Percentiles rank a stretch among this genome's conserved stretches.
Evolutionary conservation across 2,888 invertebrate genomes (phyloP).

Genomic region (Pimpla rufipes): DNA sequence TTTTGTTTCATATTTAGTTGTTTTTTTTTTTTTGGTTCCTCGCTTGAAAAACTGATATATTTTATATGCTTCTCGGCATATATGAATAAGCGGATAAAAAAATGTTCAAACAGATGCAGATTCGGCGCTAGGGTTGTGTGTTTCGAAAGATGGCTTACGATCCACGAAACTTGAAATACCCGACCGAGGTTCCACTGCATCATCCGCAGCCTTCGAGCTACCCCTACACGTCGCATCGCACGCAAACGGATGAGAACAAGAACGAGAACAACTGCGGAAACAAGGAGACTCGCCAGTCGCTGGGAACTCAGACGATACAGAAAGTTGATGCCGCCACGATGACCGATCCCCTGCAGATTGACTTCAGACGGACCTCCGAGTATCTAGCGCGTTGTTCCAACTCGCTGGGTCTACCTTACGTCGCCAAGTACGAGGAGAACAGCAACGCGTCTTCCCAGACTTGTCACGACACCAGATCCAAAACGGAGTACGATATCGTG

Average conservation of each 20-base stretch:
- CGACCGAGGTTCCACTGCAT: conserved; percentile 77
- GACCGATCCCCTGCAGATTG: conserved; percentile 84
- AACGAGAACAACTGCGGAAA: conserved; percentile 82
- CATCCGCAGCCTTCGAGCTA: conserved; percentile 75
- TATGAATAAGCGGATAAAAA: not conserved
- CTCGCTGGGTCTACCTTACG: conserved; percentile 81
- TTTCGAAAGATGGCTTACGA: conserved; percentile 81
- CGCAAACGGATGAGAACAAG: conserved; percentile 81
- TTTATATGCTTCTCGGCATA: not conserved
- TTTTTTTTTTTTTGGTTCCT: not conserved
- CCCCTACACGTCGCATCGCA: conserved; percentile 74
- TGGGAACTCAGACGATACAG: conserved; percentile 80
- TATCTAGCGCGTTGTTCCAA: conserved; percentile 83
- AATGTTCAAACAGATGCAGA: conserved; percentile 55
- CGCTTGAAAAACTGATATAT: not conserved
- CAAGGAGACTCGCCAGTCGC: conserved; percentile 80
- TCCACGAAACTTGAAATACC: conserved; percentile 79
- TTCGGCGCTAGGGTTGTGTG: conserved; percentile 34
- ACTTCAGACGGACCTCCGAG: conserved; percentile 83
- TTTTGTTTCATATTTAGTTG: not conserved
- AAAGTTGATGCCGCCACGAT: conserved; percentile 84
- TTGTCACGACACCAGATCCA: conserved; percentile 78
- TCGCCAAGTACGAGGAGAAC: conserved; percentile 80
- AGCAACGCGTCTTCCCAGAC: conserved; percentile 77
- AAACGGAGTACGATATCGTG: conserved; percentile 81